phyloP scores from a whole-genome alignment of 2,113 vertebrate species.

The Xiphorhynchus elegans region DNA sequence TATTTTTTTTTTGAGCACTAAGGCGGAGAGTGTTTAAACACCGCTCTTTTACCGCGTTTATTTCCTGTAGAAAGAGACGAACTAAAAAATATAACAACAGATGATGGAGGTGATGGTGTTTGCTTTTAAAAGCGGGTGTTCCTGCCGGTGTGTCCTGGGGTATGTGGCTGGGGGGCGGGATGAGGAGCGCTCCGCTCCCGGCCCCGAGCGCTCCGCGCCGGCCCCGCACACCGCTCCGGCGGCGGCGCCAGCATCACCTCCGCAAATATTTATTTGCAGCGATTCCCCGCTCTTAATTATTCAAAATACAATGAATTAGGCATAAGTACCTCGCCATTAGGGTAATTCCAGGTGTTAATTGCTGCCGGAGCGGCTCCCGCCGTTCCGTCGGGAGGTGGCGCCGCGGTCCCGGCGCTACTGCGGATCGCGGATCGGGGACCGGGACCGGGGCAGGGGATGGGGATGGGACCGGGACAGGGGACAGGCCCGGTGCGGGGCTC shows the following conservation, averaged over 20 bases:
- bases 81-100: neutral
- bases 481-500: neutral
- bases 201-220: neutral
- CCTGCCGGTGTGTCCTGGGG: neutral
- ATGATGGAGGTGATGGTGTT: neutral
- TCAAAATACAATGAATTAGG: conserved; percentile 65
- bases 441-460: neutral
- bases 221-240: neutral
- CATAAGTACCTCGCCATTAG: conserved; percentile 58
- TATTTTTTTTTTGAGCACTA: neutral
- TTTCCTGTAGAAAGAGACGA: neutral
- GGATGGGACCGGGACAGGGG: neutral
- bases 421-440: neutral
- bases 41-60: neutral
- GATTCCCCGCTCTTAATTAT: conserved; percentile 1
- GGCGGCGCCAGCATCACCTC: neutral
- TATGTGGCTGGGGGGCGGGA: neutral
- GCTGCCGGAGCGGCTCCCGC: conserved; percentile 29
- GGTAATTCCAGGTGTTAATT: conserved; percentile 69
- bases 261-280: conserved; percentile 64
- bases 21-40: neutral
- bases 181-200: neutral
- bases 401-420: conserved; percentile 68
- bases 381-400: conserved; percentile 77
- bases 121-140: neutral